Evolutionary conservation across 35 echinoderm and acorn worm species (phyloP).

Genomic region (Strongylocentrotus purpuratus): DNA sequence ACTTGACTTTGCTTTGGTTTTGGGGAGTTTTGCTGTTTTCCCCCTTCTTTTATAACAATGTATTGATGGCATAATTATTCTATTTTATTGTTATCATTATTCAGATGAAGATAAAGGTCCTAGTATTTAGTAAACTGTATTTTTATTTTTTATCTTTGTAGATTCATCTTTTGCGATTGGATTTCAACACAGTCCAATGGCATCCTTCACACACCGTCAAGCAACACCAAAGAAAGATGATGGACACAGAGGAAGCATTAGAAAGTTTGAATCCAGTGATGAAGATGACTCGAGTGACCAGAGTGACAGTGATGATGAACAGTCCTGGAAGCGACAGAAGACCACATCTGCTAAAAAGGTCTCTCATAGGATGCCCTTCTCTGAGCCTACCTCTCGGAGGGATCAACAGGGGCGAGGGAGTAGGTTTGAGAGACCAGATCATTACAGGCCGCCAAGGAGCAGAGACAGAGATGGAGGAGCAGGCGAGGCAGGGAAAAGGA

Average conservation of each 20-base stretch:
- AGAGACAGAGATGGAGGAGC: neutral
- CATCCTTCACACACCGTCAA: constrained; percentile 44
- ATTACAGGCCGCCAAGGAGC: neutral
- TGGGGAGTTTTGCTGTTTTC: no score
- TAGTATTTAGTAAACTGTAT: no score
- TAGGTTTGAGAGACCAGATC: neutral
- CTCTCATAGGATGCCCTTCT: neutral
- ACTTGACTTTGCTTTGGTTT: no score
- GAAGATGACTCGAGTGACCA: constrained; percentile 41
- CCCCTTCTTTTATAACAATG: no score
- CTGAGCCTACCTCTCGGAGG: neutral
- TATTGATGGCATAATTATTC: no score
- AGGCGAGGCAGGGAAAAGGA: constrained; percentile 38
- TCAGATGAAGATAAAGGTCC: no score
- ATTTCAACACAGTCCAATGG: constrained; percentile 24
- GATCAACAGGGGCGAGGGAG: neutral
- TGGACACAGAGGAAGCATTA: neutral
- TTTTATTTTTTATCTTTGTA: neutral
- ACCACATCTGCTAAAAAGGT: neutral
- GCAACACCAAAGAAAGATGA: constrained; percentile 19
- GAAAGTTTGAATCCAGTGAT: constrained; percentile 44
- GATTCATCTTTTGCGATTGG: neutral
- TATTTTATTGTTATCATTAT: no score
- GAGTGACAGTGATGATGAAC: constrained; percentile 66
- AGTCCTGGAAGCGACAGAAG: constrained; percentile 61